phyloP scores from a whole-genome alignment of 2,888 invertebrate species.

The Cenopis cana region DNA sequence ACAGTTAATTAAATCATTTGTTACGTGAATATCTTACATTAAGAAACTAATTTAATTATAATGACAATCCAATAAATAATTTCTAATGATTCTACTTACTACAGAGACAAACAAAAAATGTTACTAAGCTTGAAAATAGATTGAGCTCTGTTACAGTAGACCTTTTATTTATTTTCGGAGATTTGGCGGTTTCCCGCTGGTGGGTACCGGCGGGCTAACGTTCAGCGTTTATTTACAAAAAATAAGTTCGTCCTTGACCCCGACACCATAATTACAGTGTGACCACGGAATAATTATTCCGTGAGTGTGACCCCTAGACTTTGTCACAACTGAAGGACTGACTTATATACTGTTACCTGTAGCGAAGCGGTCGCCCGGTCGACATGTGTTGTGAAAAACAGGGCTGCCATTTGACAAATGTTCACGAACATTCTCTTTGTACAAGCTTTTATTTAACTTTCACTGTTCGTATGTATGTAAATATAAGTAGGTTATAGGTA shows the following conservation, averaged over 20 bases:
- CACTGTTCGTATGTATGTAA: too few species aligned
- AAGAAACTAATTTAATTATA: too few species aligned
- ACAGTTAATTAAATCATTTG: too few species aligned
- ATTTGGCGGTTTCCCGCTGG: too few species aligned
- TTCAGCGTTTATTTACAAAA: not conserved
- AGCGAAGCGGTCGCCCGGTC: not conserved
- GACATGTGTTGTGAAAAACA: not conserved
- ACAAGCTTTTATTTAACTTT: too few species aligned
- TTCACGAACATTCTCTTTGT: not conserved
- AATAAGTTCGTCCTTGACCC: not conserved
- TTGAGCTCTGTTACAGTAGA: not conserved
- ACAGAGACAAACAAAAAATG: too few species aligned
- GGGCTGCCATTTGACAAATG: not conserved
- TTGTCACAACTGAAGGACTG: not conserved
- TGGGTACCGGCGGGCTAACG: not conserved
- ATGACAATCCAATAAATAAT: too few species aligned
- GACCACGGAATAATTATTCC: too few species aligned
- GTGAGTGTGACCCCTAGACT: not conserved
- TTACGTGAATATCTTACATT: too few species aligned
- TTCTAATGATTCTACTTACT: not conserved
- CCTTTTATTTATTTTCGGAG: not conserved
- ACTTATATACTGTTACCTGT: not conserved
- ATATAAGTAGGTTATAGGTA: too few species aligned
- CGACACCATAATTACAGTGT: not conserved
- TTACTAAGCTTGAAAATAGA: slow-evolving; percentile 12